Evolutionary conservation across 2,797 vertebrate species (phyloP).

Genomic region (Nasua narica): DNA sequence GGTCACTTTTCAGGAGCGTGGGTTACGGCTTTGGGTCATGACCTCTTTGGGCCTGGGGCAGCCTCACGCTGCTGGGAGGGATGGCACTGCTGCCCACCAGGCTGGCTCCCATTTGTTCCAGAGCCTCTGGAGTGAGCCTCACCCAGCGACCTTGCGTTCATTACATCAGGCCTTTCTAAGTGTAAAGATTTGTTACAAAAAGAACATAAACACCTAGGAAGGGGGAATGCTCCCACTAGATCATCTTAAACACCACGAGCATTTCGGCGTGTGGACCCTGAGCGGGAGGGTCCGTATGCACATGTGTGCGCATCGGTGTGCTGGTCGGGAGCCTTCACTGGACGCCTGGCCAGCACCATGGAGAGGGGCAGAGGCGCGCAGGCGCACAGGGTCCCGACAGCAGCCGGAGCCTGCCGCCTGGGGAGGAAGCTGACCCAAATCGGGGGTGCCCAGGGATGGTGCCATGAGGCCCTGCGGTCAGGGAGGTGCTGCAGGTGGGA

Average conservation of each 20-base stretch:
- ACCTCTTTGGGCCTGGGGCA: background rate
- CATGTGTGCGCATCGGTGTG: fast-evolving
- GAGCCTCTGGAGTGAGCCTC: background rate
- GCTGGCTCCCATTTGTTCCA: no score
- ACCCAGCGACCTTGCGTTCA: background rate
- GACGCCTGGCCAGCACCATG: background rate
- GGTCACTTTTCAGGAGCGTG: background rate
- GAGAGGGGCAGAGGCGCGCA: background rate
- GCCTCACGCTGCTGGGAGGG: fast-evolving
- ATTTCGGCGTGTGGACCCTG: background rate
- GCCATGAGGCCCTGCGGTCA: background rate
- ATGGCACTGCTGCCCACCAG: no score
- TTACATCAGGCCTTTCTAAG: background rate
- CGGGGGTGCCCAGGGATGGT: background rate
- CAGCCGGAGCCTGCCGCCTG: background rate
- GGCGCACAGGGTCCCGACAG: background rate
- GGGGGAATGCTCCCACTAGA: background rate
- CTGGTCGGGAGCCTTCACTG: background rate
- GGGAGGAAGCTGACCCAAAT: background rate
- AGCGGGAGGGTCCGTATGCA: background rate
- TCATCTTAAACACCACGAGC: background rate
- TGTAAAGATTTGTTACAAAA: background rate
- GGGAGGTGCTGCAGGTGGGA: background rate
- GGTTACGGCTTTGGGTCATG: background rate
- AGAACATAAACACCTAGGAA: background rate